Base-by-base conservation (phyloP, 2,888 invertebrate genomes). In the Pammene aurita region DNA sequence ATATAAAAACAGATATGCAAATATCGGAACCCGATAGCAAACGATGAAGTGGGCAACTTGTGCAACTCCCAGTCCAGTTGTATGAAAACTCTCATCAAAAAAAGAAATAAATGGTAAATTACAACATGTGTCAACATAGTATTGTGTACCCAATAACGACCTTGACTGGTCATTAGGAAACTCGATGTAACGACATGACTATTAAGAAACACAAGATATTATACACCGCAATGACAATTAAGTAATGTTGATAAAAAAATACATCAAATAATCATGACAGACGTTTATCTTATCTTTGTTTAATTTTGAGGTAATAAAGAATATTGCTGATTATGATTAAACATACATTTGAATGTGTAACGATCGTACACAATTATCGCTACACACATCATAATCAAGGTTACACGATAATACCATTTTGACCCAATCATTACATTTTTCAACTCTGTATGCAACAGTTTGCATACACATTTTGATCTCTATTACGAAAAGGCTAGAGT, bases 211-310 rank as follows among this genome's bases (percentile, higher is more conserved):
- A 11, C 26, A 42, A 26, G 16, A 7, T 42, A 42, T 42, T 42
- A 62, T 16, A 62, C 6, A 9, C 13, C 42, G 14, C 10, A 58
- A 26, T 44, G n/a, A 5, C 34, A 58, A 34, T 54, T 54, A 54
- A 58, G 62, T 41, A 38, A 52, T 62, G 52, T n/a, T 18, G 66
- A 67, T 67, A 67, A 67, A 35, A 52, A 46, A 26, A 14, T 26
- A 16, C 18, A 18, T 46, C 60, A 35, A 18, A 60, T 35, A 38
- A 35, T 5, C 34, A 46, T 60, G 61, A 61, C 18, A 26, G 6
- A 13, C 26, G 48, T 9, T 16, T 57, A 57, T 57, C 58, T 44
- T 44, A 57, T 26, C 26, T 14, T 42, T 9, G 26, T 26, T 26
- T 7, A n/a, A 54, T 13, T 7, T 35, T n/a, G 34, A 57, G 26